Evolutionary conservation across 1,140 invertebrate species (phyloP), one percentile per base, ranked within the genome.

Genomic region (Linepithema humile): DNA sequence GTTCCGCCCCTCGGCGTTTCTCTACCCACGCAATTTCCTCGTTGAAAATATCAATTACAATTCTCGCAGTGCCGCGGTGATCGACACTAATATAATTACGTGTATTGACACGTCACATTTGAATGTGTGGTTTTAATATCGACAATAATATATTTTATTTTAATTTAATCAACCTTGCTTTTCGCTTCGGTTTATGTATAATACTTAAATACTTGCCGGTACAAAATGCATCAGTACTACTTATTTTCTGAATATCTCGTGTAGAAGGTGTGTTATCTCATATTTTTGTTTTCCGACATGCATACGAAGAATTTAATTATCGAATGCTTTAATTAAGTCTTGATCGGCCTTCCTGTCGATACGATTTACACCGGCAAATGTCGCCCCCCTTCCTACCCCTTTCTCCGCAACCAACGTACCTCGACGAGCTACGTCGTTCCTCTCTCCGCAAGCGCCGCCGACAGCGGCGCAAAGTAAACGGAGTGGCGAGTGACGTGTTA

Each of bases 401-500:
- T 12, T 43, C 3, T 74, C 40, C 32, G 26, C 45, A 53, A 20
- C 35, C 38, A n/a, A 62, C 73, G 53, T 53, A 74, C 48, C 29
- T 62, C 70, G 32, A 32, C 50, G 65, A 85, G 45, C 45, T 40
- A 50, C 60, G 23, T 69, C 75, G 57, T 67, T 32, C 57, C 67
- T 50, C 57, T 35, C 32, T 23, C 15, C 35, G 48, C 57, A 53
- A 40, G 72, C 65, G 74, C 86, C 77, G 75, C 78, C 83, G 53
- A 89, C 86, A 82, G 86, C 72, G 75, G 85, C 84, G 86, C 74
- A 93, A 91, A 91, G 90, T 92, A 92, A 92, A 92, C 91, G 85
- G 83, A 92, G 88, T 91, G 88, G 88, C 88, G 90, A 86, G 86
- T 92, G 91, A 92, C 91, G 92, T 92, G 90, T 93, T 92, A 93